Conservation (phyloP, 2,113 vertebrate species). For the Elaphurus davidianus region DNA sequence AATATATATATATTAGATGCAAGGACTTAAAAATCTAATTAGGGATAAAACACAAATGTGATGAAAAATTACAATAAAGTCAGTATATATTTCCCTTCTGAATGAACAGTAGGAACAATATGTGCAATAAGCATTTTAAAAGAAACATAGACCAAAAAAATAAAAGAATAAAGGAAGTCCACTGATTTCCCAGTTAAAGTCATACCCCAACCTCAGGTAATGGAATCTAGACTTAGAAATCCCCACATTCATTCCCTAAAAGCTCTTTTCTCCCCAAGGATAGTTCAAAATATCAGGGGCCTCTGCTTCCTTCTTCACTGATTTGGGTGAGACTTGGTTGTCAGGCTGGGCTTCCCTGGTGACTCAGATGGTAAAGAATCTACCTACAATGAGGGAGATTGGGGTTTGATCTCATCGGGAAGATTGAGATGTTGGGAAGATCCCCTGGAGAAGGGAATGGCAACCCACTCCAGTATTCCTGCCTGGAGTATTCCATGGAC, state of each 20-base stretch:
- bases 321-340: background rate
- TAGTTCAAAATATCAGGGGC: background rate
- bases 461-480: background rate
- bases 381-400: background rate
- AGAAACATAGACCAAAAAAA: background rate
- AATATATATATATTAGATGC: background rate
- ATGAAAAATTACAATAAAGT: conserved; percentile 35
- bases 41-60: conserved; percentile 1
- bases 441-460: background rate
- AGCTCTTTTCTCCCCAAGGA: background rate
- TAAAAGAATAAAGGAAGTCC: background rate
- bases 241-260: background rate
- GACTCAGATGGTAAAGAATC: background rate
- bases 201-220: background rate
- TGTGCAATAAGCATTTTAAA: background rate
- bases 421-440: background rate
- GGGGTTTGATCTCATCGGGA: background rate
- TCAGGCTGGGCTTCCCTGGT: background rate
- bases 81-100: background rate
- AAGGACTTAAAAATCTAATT: background rate
- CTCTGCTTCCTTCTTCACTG: background rate
- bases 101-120: background rate
- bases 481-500: background rate
- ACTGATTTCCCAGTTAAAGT: background rate
- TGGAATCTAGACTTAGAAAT: background rate